Percentiles rank a stretch among this genome's conserved stretches.
phyloP scores from a whole-genome alignment of 2,113 vertebrate genomes.

The Grammomys dolichurus region DNA sequence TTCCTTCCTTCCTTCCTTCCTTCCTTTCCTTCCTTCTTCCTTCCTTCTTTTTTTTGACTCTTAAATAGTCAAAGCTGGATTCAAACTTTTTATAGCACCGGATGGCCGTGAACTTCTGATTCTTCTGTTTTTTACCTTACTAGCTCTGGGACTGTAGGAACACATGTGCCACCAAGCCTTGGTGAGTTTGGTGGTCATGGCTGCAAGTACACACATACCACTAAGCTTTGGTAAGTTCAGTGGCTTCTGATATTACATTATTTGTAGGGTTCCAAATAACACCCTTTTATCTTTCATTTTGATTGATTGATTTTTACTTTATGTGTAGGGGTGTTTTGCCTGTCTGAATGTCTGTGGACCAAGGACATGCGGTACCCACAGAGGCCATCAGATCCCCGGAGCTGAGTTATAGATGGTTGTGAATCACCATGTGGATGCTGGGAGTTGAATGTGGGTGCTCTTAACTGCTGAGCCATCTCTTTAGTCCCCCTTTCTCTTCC shows the following conservation, averaged over 20 bases:
- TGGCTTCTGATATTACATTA: background rate
- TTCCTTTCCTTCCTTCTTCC: too few species aligned
- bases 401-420: background rate
- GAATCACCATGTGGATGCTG: background rate
- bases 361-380: background rate
- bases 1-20: too few species aligned
- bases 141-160: background rate
- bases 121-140: background rate
- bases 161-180: background rate
- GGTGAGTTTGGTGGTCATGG: background rate
- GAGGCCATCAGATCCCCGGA: background rate
- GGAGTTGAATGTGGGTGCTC: background rate
- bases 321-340: background rate
- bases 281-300: background rate
- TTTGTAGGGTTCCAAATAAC: background rate
- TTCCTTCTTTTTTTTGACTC: background rate
- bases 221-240: background rate
- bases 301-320: too few species aligned
- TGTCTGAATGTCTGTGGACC: background rate
- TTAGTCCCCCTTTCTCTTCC: too few species aligned
- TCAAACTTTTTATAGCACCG: background rate
- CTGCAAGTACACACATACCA: background rate
- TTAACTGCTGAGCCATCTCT: background rate
- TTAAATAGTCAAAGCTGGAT: background rate
- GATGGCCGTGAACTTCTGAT: background rate